These are phyloP conservation scores for Thripadectes ignobilis DNA, from an alignment of 2,797 vertebrate species.

Conservation along the genomic window DNA sequence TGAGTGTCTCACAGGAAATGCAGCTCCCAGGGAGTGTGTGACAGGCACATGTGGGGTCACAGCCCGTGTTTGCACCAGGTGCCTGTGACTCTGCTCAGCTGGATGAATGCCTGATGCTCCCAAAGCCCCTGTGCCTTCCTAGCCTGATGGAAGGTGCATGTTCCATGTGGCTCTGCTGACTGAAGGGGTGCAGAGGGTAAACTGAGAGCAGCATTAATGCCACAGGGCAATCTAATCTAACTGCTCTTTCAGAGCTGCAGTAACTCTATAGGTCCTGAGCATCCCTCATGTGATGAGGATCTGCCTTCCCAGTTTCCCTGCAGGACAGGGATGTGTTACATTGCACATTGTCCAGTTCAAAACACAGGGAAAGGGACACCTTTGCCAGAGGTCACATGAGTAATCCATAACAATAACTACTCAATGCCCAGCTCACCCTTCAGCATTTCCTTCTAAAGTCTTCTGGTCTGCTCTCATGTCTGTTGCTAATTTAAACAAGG, in stretches of 20 bases:
- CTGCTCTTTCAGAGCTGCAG: constrained; percentile 48
- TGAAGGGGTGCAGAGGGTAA: not conserved
- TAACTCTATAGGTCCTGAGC: constrained; percentile 45
- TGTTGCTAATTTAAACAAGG: constrained; percentile 53
- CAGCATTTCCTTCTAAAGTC: constrained; percentile 38
- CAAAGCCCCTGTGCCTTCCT: not conserved
- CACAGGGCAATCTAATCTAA: constrained; percentile 46
- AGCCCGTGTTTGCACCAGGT: not conserved
- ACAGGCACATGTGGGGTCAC: not conserved
- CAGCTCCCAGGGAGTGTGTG: fast-evolving
- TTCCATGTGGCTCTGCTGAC: not conserved
- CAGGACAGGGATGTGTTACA: not conserved
- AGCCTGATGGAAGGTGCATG: not conserved
- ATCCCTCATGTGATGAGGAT: constrained; percentile 29
- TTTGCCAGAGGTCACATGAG: not conserved
- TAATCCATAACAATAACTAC: constrained; percentile 6
- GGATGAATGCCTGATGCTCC: not conserved
- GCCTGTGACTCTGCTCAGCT: not conserved
- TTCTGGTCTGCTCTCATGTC: not conserved
- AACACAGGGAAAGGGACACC: not conserved
- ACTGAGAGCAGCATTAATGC: not conserved
- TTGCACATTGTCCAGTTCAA: not conserved
- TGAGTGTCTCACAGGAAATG: not conserved
- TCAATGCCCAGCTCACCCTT: not conserved
- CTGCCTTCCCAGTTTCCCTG: constrained; percentile 20